Evolutionary conservation across 2,113 vertebrate genomes (phyloP).

Genomic region (Halcyon malimbica): DNA sequence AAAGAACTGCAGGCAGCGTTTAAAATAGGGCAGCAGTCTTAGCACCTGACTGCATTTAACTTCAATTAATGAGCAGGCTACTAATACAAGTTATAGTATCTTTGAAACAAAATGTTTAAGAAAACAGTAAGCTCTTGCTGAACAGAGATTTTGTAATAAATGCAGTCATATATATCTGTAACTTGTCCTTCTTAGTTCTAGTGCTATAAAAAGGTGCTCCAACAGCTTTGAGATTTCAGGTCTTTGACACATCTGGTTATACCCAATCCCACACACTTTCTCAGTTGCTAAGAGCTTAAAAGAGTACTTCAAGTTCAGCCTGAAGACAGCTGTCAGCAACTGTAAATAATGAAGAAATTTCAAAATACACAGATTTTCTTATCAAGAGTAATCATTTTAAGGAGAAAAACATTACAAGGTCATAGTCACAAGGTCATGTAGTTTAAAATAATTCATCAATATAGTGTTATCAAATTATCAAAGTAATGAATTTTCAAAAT

Average conservation of each 20-base stretch:
- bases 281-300: not conserved
- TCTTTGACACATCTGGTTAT: not conserved
- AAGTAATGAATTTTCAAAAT: not conserved
- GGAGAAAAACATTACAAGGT: not conserved
- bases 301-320: not conserved
- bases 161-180: rapidly evolving
- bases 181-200: not conserved
- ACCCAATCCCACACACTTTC: not conserved
- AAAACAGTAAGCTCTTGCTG: not conserved
- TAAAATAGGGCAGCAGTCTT: not conserved
- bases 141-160: not conserved
- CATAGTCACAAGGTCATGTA: not conserved
- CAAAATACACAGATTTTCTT: not conserved
- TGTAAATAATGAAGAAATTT: not conserved
- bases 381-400: not conserved
- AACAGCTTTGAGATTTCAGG: not conserved
- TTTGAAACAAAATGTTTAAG: not conserved
- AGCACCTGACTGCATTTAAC: not conserved
- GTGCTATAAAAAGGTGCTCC: not conserved
- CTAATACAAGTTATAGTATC: not conserved
- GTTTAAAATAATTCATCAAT: not conserved
- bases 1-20: not conserved
- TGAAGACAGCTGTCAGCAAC: not conserved
- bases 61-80: not conserved
- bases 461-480: not conserved